Conservation (phyloP, 2,888 invertebrate genomes). For the Sphaerophoria taeniata region DNA sequence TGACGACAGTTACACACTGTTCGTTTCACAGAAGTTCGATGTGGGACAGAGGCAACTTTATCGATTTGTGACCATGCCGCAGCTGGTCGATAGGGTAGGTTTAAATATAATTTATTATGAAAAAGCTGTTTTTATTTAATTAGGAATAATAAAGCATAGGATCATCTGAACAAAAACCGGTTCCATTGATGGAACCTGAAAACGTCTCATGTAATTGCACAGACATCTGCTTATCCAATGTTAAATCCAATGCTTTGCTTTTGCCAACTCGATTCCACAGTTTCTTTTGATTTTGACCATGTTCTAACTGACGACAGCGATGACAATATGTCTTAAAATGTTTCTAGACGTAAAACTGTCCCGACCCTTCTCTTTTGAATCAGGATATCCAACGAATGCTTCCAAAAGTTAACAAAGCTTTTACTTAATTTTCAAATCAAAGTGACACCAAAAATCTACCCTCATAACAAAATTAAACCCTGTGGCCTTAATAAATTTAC, state of each 20-base stretch:
- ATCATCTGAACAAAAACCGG: too few relatives aligned
- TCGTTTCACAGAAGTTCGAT: constrained; percentile 56
- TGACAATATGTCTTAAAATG: too few relatives aligned
- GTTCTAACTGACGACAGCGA: too few relatives aligned
- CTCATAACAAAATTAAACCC: neutral
- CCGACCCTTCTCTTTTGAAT: too few relatives aligned
- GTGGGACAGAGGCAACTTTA: constrained; percentile 59
- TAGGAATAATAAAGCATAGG: neutral
- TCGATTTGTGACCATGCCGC: constrained; percentile 65
- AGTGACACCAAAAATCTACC: neutral
- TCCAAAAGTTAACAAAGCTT: neutral
- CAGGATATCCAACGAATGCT: neutral
- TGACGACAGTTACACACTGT: constrained; percentile 56
- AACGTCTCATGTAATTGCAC: too few relatives aligned
- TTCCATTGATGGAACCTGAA: too few relatives aligned
- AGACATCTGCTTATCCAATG: too few relatives aligned
- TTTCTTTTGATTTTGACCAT: too few relatives aligned
- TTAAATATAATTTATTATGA: neutral
- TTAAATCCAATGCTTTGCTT: too few relatives aligned
- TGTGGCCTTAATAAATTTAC: constrained; percentile 21
- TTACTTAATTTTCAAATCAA: constrained; percentile 8
- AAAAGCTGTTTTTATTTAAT: neutral
- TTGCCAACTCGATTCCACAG: too few relatives aligned
- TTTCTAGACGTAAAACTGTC: too few relatives aligned
- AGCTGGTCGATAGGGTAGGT: constrained; percentile 73